These are phyloP conservation scores for Ormyrus thymus DNA, from an alignment of 2,888 invertebrate genomes.

Conservation along the genomic window DNA sequence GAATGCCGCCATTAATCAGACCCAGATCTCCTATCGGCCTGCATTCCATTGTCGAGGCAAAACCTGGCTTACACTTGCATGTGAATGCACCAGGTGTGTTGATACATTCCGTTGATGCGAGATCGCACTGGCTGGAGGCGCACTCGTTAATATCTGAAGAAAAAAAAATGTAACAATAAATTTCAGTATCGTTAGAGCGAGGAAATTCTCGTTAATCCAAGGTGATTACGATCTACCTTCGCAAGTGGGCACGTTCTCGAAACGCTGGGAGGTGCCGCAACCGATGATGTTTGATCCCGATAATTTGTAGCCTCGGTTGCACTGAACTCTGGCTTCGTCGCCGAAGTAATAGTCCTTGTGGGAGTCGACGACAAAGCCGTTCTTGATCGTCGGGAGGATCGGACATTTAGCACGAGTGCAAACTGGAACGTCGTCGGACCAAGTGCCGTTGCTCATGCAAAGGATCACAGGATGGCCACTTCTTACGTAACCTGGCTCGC, in stretches of 20 bases:
- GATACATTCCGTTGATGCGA: conserved; percentile 92
- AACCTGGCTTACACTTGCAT: conserved; percentile 90
- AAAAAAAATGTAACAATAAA: conserved; percentile 47
- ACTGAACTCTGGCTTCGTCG: conserved; percentile 94
- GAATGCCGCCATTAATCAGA: conserved; percentile 90
- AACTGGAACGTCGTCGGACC: conserved; percentile 93
- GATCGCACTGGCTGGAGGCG: conserved; percentile 90
- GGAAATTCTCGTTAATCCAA: background rate
- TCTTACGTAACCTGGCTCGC: conserved; percentile 92
- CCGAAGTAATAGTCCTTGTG: conserved; percentile 87
- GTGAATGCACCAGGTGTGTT: conserved; percentile 92
- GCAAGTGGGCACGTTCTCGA: conserved; percentile 89
- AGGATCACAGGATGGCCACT: conserved; percentile 92
- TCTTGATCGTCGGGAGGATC: conserved; percentile 86
- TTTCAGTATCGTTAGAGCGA: background rate
- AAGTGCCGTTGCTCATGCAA: conserved; percentile 96
- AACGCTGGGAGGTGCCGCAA: conserved; percentile 89
- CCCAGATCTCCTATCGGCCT: conserved; percentile 93
- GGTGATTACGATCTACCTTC: conserved; percentile 77
- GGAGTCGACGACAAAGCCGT: conserved; percentile 90
- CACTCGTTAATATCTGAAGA: conserved; percentile 90
- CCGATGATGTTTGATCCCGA: conserved; percentile 88
- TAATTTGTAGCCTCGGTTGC: conserved; percentile 91
- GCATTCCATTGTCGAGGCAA: conserved; percentile 90
- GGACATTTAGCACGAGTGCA: conserved; percentile 87